Percentiles rank a stretch among this genome's conserved stretches.
These are phyloP conservation scores for Callionymus lyra DNA, from an alignment of 2,113 vertebrate genomes.

Conservation along the genomic window DNA sequence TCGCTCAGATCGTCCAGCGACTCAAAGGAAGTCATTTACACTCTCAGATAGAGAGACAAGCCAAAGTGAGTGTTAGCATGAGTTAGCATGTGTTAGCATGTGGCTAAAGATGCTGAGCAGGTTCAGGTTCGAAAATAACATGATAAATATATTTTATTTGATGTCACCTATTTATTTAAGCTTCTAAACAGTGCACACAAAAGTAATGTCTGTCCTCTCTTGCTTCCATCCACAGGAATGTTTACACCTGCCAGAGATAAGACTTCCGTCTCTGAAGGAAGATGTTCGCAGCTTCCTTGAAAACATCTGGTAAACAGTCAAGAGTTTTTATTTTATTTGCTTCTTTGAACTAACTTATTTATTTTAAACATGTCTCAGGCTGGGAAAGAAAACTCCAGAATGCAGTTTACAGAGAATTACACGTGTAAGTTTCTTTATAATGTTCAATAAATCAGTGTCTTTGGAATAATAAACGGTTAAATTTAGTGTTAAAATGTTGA, in stretches of 20 bases:
- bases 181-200: no score
- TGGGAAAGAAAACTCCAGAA: conserved; percentile 97
- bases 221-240: conserved; percentile 67
- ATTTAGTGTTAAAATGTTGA: no score
- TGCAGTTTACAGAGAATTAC: conserved; percentile 92
- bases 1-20: conserved; percentile 81
- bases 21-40: conserved; percentile 81
- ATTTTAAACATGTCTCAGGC: conserved; percentile 60
- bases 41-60: conserved; percentile 86
- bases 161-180: no score
- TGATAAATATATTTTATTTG: no score
- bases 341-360: background rate
- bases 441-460: background rate
- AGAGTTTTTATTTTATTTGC: background rate
- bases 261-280: conserved; percentile 85
- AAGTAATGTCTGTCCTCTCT: no score
- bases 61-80: conserved; percentile 77
- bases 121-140: background rate
- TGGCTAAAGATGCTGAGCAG: conserved; percentile 26
- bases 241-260: conserved; percentile 86
- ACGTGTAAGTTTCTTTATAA: conserved; percentile 64
- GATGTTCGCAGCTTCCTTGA: conserved; percentile 86
- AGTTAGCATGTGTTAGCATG: conserved; percentile 28
- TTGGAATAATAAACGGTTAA: no score
- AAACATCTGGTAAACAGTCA: conserved; percentile 72